Evolutionary conservation across 1,140 invertebrate species (phyloP), one percentile per base, ranked within the genome.

Genomic region (Sweltsa coloradensis): DNA sequence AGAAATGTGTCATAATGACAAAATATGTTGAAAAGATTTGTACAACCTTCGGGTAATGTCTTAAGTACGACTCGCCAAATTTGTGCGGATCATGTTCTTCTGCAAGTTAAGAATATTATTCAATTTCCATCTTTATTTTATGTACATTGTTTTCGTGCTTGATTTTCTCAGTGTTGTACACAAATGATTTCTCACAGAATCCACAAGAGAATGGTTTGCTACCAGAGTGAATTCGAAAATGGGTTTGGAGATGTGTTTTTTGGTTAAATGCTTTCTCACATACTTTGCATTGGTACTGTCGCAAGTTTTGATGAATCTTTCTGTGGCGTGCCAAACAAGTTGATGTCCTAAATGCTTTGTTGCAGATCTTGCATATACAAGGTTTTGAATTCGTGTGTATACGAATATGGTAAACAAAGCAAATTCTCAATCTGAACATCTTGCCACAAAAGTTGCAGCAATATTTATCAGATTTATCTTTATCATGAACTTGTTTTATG

Each of bases 301-400:
- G 51, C 2, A 45, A 25, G 39, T 51, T 34, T 26, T 43, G 36
- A 45, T 57, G 55, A 3, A 55, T 49, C 50, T 47, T 53, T 25
- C 25, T 31, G 41, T 57, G 55, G 21, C 46, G 50, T 41, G 47
- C 39, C 27, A 57, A 34, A 19, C 51, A 42, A 49, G 51, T 14
- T 51, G 9, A 22, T 9, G 37, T 41, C 40, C 51, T 55, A 24
- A 56, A 56, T 16, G 41, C 26, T 45, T 57, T 57, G 11, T 26
- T 18, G 47, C 55, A 57, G 16, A 46, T 23, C 18, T 47, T 36
- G 40, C 55, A 57, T 40, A n/a, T 40, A n/a, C n/a, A 40, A 5
- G 16, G 13, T 23, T 40, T 40, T 7, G 21, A 23, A 19, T 40
- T 23, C 5, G 13, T 40, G 37, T 40, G 37, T 22, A 22, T 40